Evolutionary conservation across 2,113 vertebrate species (phyloP).

Genomic region (Hirundichthys speculiger): DNA sequence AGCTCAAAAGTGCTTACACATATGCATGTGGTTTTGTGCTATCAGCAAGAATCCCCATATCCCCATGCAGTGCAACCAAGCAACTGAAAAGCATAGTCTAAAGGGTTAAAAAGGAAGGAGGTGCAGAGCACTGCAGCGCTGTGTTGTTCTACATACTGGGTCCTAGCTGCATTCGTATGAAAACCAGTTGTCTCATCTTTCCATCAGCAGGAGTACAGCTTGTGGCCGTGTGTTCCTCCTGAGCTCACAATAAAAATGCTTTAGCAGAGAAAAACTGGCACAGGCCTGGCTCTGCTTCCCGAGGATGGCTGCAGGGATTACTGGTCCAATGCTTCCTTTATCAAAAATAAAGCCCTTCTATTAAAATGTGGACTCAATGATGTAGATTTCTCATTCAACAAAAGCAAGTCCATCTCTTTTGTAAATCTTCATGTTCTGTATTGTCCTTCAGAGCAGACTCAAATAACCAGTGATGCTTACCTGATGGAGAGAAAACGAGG

Average conservation of each 20-base stretch:
- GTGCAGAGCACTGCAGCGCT: constrained; percentile 16
- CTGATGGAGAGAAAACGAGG: constrained; percentile 45
- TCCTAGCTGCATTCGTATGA: constrained; percentile 24
- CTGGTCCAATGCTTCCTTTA: constrained; percentile 15
- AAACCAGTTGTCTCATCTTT: constrained; percentile 29
- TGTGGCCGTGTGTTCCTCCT: constrained; percentile 10
- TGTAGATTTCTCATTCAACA: constrained; percentile 17
- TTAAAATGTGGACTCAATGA: neutral
- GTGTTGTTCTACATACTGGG: constrained; percentile 22
- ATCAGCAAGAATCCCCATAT: no score
- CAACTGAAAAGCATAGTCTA: neutral
- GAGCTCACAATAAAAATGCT: constrained; percentile 35
- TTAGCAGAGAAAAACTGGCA: constrained; percentile 31
- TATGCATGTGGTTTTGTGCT: neutral
- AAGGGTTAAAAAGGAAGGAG: neutral
- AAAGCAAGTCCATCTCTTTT: constrained; percentile 29
- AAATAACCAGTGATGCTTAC: constrained; percentile 60
- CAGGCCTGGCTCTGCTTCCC: constrained; percentile 11
- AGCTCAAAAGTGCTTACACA: no score
- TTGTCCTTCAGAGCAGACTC: constrained; percentile 11
- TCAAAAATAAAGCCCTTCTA: constrained; percentile 26
- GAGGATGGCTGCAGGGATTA: constrained; percentile 33
- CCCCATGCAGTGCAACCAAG: neutral
- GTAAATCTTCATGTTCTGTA: neutral
- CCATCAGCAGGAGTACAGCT: constrained; percentile 12